Conservation (phyloP, 2,113 vertebrate species). For the Dermatemys mawii region DNA sequence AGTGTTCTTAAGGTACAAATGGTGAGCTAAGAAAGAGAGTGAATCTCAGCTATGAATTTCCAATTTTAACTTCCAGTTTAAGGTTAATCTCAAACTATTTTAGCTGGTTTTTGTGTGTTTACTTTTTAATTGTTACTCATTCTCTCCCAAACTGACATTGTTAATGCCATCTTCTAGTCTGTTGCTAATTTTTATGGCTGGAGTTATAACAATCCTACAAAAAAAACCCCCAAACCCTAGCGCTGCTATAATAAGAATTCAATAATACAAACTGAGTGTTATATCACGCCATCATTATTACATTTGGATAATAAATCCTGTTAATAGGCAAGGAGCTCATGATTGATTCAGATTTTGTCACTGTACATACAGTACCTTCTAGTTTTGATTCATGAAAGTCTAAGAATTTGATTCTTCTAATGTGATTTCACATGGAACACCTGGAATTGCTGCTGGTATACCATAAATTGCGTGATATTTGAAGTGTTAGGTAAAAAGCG, state of each 20-base stretch:
- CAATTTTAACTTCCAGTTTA: not conserved
- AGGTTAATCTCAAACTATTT: not conserved
- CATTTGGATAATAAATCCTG: not conserved
- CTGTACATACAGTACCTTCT: fast-evolving
- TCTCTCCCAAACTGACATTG: too few species aligned
- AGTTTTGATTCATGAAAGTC: not conserved
- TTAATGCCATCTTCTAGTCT: not conserved
- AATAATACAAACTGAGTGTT: not conserved
- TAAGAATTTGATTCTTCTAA: not conserved
- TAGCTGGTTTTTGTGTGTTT: not conserved
- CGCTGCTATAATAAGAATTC: not conserved
- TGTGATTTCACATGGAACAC: fast-evolving
- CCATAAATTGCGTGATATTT: fast-evolving
- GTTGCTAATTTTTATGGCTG: not conserved
- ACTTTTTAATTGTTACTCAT: not conserved
- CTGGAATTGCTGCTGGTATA: not conserved
- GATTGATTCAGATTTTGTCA: not conserved
- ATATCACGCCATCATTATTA: not conserved
- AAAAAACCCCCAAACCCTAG: too few species aligned
- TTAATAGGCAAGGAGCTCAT: not conserved
- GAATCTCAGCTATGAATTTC: not conserved
- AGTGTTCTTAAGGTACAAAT: not conserved
- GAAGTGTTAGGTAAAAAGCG: not conserved
- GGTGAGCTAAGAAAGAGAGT: not conserved
- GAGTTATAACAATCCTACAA: not conserved